Evolutionary conservation across 1,140 invertebrate species (phyloP), one percentile per base, ranked within the genome.

Genomic region (Ptiloglossa arizonensis): DNA sequence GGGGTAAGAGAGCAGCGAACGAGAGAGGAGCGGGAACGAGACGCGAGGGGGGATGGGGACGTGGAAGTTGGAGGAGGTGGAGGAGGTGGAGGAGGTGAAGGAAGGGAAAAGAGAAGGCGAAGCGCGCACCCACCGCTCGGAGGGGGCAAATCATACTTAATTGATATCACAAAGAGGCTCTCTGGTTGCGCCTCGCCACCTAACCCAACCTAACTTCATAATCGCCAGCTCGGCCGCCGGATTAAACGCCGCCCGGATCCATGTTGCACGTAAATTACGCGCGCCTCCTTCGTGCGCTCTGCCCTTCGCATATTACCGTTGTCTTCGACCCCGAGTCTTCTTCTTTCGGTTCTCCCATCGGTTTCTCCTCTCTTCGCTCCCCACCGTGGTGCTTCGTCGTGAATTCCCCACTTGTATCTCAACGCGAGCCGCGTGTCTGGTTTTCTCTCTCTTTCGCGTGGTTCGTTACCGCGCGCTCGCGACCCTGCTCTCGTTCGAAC

Each of bases 111-210:
- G 24, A n/a, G 38, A 11, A 38, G 35, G 6, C 46, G 19, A 76
- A 69, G 19, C 50, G 72, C n/a, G n/a, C n/a, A n/a, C 56, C 44
- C 48, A 54, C 52, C 52, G 29, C 71, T 59, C 32, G 56, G 60
- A 74, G 69, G 80, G 86, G 86, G 85, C 84, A 89, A 90, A 90
- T 90, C 88, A 88, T 87, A 90, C 87, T 90, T 90, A 90, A 90
- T 90, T 90, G 89, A 89, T 89, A 90, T 90, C 89, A 87, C 88
- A 90, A 89, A 90, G 88, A 89, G 79, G 85, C 79, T 79, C 79
- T 79, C 83, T 79, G 79, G 48, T 81, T 75, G 70, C 78, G 73
- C 63, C n/a, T 86, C 81, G 79, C 66, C 85, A 83, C 81, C 82
- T 81, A 87, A 79, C 77, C 76, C 84, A 79, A 80, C 83, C 86